These are phyloP conservation scores for Lacerta viridis DNA, from an alignment of 2,797 vertebrate species.

Conservation along the genomic window DNA sequence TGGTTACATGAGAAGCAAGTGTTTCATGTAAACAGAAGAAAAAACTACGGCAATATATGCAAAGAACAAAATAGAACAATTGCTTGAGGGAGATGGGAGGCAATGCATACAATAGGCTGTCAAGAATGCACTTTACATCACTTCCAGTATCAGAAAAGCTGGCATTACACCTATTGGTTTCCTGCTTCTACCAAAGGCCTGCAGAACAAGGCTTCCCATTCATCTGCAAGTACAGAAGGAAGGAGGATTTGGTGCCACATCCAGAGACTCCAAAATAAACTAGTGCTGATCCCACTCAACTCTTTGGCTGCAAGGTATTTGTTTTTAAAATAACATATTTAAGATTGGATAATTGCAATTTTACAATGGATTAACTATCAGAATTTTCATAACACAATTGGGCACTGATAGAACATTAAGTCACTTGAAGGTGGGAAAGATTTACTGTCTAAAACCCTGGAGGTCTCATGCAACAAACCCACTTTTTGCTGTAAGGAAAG, in stretches of 20 bases:
- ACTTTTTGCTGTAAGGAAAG: too few species aligned
- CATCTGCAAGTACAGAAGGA: neutral
- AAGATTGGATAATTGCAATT: neutral
- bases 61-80: neutral
- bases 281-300: too few species aligned
- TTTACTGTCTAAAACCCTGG: too few species aligned
- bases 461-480: too few species aligned
- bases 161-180: neutral
- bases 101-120: neutral
- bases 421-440: too few species aligned
- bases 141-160: neutral
- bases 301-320: neutral
- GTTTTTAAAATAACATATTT: neutral
- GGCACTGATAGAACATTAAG: too few species aligned
- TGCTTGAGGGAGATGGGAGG: neutral
- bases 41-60: neutral
- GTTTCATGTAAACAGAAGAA: neutral
- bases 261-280: neutral
- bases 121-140: neutral
- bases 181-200: neutral
- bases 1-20: neutral
- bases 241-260: neutral
- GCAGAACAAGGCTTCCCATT: neutral
- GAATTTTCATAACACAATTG: too few species aligned
- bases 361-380: too few species aligned